Conservation (phyloP, 2,888 invertebrate genomes). For the Biston betularia region DNA sequence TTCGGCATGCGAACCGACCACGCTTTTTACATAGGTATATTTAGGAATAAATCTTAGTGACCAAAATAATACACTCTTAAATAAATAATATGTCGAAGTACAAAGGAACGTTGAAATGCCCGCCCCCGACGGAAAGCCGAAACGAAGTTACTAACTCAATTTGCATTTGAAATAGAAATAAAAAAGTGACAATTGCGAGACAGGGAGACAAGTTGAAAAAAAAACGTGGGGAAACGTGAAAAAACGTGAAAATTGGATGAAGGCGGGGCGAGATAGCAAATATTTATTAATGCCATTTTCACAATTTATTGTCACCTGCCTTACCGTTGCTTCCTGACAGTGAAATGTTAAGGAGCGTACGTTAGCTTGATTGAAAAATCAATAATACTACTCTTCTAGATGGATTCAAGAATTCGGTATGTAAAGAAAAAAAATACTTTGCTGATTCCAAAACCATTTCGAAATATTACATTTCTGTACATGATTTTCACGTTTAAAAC, state of each 20-base stretch:
- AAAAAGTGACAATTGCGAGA: constrained; percentile 62
- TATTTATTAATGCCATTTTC: constrained; percentile 54
- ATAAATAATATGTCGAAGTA: constrained; percentile 28
- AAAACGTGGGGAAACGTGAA: constrained; percentile 36
- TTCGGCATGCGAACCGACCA: too few species aligned
- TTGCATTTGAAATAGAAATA: constrained; percentile 69
- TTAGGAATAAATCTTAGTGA: background rate
- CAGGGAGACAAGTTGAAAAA: constrained; percentile 44
- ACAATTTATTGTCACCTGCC: constrained; percentile 46
- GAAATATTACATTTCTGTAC: too few species aligned
- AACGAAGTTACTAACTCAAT: constrained; percentile 73
- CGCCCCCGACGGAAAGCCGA: constrained; percentile 58
- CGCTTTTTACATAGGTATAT: too few species aligned
- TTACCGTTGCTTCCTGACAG: constrained; percentile 25
- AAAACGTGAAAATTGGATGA: constrained; percentile 53
- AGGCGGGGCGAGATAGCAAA: constrained; percentile 45
- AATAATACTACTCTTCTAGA: constrained; percentile 11
- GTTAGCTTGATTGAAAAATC: constrained; percentile 36
- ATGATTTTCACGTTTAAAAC: too few species aligned
- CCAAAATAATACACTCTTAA: constrained; percentile 5
- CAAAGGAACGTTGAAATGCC: constrained; percentile 59
- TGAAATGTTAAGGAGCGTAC: constrained; percentile 17
- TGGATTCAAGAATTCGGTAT: background rate
- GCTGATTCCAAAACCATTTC: too few species aligned
- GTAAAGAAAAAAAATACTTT: too few species aligned